phyloP scores from a whole-genome alignment of 1,140 invertebrate genomes.

The Drosophila tropicalis region DNA sequence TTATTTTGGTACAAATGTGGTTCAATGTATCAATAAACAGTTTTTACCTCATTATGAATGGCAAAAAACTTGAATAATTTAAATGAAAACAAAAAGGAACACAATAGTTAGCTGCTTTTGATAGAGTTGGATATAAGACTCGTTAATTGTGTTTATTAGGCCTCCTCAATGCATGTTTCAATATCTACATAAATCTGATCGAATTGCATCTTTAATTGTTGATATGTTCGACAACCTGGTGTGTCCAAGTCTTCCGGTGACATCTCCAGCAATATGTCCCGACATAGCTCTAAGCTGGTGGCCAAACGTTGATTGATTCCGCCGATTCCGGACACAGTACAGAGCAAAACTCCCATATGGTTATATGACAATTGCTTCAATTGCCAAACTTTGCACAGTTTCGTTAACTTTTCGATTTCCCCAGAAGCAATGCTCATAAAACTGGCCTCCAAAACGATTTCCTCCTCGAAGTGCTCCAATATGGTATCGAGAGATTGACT shows the following conservation, averaged over 20 bases:
- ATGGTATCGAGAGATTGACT: slow-evolving; percentile 35
- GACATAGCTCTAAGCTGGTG: slow-evolving; percentile 26
- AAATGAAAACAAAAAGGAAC: not conserved
- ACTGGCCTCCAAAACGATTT: slow-evolving; percentile 31
- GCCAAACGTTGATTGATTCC: slow-evolving; percentile 37
- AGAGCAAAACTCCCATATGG: slow-evolving; percentile 42
- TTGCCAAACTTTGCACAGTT: slow-evolving; percentile 36
- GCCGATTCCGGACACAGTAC: slow-evolving; percentile 43
- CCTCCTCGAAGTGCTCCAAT: slow-evolving; percentile 38
- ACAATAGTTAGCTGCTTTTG: not conserved
- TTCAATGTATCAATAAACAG: slow-evolving; percentile 41
- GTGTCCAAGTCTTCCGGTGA: slow-evolving; percentile 40
- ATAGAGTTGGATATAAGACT: not conserved
- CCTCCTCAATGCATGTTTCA: slow-evolving; percentile 18
- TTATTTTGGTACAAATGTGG: slow-evolving; percentile 16
- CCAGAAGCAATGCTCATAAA: slow-evolving; percentile 31
- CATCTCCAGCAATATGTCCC: slow-evolving; percentile 47
- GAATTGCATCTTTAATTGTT: slow-evolving; percentile 45
- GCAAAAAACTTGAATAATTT: too few relatives aligned
- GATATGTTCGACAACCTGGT: slow-evolving; percentile 42
- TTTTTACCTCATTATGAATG: slow-evolving; percentile 28
- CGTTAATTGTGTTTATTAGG: not conserved
- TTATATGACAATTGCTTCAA: slow-evolving; percentile 35
- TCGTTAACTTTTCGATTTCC: slow-evolving; percentile 23
- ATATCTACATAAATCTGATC: slow-evolving; percentile 41